Conservation (phyloP, 2,113 vertebrate genomes). For the Microtus richardsoni region DNA sequence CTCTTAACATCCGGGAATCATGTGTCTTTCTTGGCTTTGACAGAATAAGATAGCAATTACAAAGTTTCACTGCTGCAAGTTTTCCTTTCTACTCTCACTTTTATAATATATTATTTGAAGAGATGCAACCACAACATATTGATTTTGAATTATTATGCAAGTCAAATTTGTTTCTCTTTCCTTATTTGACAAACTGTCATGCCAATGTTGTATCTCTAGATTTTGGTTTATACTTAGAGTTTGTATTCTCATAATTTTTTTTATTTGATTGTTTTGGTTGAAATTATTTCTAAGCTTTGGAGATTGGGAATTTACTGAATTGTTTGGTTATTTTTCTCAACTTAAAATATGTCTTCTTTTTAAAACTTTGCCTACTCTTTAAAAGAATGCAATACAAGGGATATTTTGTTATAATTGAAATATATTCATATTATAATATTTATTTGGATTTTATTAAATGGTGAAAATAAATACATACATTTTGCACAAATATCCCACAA, state of each 20-base stretch:
- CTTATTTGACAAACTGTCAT: background rate
- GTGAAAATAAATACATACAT: background rate
- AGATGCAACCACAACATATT: background rate
- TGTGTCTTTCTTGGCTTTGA: background rate
- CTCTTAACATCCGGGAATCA: no score
- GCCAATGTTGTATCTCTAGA: background rate
- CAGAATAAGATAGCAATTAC: background rate
- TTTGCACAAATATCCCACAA: background rate
- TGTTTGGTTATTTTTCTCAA: background rate
- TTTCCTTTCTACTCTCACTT: background rate
- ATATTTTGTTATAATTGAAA: background rate
- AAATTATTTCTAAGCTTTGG: background rate
- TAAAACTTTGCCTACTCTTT: background rate
- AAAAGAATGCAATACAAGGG: background rate
- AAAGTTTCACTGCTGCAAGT: background rate
- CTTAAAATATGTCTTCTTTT: background rate
- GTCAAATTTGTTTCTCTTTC: background rate
- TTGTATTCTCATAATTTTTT: background rate
- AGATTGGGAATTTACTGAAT: background rate
- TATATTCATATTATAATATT: background rate
- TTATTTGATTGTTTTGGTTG: background rate
- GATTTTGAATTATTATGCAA: background rate
- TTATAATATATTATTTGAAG: background rate
- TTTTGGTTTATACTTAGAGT: background rate
- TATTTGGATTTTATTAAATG: background rate